Base-by-base conservation (phyloP, 2,888 invertebrate genomes). In the Drosophila siamana region DNA sequence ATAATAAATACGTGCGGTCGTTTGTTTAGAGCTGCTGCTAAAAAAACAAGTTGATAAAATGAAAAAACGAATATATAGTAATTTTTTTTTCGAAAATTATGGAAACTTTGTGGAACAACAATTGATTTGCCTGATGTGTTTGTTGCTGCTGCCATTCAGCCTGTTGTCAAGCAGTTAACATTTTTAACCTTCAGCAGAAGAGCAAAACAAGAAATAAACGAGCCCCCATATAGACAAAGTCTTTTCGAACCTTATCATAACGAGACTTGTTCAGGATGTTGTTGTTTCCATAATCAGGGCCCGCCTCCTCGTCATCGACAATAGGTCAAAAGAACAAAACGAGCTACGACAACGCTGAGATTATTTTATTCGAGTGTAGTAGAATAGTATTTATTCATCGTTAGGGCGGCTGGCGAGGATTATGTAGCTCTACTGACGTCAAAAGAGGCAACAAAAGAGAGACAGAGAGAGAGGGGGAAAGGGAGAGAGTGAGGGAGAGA, bases 41-140 rank as follows among this genome's bases (percentile, higher is more conserved):
- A 54, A 57, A 70, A 85, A 73, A 73, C 71, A 85, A 73, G 83
- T 72, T 85, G 78, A 88, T 81, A 73, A 78, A 86, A n/a, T n/a
- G n/a, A n/a, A 22, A 52, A 55, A 13, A 64, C 46, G 50, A 43
- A 54, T 11, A 47, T 59, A 47, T 54, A 36, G 13, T 62, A 51
- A 48, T 54, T 62, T 48, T 26, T 48, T 26, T 62, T 59, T 65
- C 44, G 47, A 79, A 80, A 22, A 62, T 51, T 56, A 50, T 74
- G 62, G 59, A 78, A 78, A 15, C 40, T 67, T 46, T 41, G 43
- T 26, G 24, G 43, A 48, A 30, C 69, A 61, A 15, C 26, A 47
- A 36, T 43, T 33, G 28, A 40, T 13, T 8, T 3, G 2, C 11
- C 44, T 63, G 74, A 63, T 63, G 74, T 50, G n/a, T n/a, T n/a